phyloP scores from a whole-genome alignment of 2,113 vertebrate species.

The Chloropsis hardwickii region DNA sequence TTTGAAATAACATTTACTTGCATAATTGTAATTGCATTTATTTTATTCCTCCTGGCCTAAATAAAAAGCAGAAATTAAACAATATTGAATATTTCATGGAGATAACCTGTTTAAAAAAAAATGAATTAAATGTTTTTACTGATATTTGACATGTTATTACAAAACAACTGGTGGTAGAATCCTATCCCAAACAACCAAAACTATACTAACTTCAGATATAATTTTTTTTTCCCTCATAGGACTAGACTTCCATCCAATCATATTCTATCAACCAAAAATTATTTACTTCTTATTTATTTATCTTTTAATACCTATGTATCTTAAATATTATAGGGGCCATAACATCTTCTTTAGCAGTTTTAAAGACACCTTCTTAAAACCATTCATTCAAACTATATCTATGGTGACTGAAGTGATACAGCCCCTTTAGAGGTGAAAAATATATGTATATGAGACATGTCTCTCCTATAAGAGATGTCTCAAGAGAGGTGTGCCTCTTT shows the following conservation, averaged over 20 bases:
- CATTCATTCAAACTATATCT: not conserved
- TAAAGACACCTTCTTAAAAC: not conserved
- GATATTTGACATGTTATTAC: not conserved
- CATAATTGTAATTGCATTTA: slow-evolving; percentile 72
- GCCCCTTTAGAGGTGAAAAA: not conserved
- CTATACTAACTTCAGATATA: not conserved
- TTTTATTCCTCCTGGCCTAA: slow-evolving; percentile 67
- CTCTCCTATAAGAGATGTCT: not conserved
- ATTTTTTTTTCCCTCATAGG: not conserved
- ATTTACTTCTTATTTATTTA: not conserved
- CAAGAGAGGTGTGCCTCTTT: not conserved
- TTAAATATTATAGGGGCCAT: not conserved
- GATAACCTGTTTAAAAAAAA: slow-evolving; percentile 60
- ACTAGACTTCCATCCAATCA: not conserved
- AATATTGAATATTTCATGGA: slow-evolving; percentile 48
- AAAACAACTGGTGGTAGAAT: not conserved
- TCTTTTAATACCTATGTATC: not conserved
- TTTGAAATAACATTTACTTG: slow-evolving; percentile 73
- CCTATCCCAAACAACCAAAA: not conserved
- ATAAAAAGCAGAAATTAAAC: slow-evolving; percentile 73
- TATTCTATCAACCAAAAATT: not conserved
- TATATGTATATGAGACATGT: not conserved
- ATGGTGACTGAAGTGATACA: not conserved
- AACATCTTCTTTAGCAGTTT: not conserved
- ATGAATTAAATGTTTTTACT: slow-evolving; percentile 46